Evolutionary conservation across 2,113 vertebrate species (phyloP).

Genomic region (Psophia crepitans): DNA sequence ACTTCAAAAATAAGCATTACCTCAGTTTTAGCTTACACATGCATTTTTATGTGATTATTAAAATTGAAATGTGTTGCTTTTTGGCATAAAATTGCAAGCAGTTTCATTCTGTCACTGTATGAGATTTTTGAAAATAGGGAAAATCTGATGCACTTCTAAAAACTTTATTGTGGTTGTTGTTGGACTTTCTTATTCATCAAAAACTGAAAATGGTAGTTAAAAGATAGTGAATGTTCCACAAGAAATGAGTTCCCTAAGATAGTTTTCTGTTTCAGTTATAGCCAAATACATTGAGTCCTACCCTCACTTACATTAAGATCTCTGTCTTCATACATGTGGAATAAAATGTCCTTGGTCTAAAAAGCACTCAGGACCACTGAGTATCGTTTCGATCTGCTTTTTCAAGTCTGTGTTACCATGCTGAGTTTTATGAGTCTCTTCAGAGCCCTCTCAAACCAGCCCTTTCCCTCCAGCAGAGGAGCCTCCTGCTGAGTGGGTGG

Average conservation of each 20-base stretch:
- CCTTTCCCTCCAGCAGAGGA: background rate
- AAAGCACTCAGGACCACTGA: background rate
- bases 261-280: background rate
- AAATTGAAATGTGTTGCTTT: background rate
- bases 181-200: background rate
- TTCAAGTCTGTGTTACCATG: background rate
- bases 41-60: conserved; percentile 9
- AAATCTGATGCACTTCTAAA: background rate
- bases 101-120: background rate
- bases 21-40: background rate
- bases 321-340: background rate
- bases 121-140: background rate
- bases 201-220: background rate
- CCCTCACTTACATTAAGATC: background rate
- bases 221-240: rapidly evolving
- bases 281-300: background rate
- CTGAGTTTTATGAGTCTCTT: background rate
- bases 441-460: background rate
- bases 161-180: background rate
- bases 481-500: background rate
- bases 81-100: background rate
- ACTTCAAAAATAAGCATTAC: conserved; percentile 50
- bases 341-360: background rate
- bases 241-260: background rate
- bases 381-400: background rate